phyloP scores from a whole-genome alignment of 2,888 invertebrate genomes.

The Crocallis elinguaria region DNA sequence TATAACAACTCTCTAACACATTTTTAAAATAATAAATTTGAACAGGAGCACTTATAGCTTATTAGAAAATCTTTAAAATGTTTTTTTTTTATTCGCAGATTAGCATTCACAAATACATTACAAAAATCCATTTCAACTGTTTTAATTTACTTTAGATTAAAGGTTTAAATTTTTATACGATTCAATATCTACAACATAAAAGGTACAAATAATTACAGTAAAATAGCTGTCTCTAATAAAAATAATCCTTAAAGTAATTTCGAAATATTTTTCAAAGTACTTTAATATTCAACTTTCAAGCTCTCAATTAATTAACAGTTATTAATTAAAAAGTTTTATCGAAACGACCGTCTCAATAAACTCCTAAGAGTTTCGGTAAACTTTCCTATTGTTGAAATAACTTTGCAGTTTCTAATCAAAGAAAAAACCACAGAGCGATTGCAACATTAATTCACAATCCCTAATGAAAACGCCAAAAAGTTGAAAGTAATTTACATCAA shows the following conservation, averaged over 20 bases:
- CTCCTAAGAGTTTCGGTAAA: background rate
- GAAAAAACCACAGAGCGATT: conserved; percentile 41
- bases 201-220: no score
- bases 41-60: no score
- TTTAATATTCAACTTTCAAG: background rate
- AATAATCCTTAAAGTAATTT: background rate
- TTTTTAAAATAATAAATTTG: no score
- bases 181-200: no score
- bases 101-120: no score
- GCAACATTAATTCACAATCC: conserved; percentile 59
- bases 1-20: no score
- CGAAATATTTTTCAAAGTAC: background rate
- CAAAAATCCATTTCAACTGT: no score
- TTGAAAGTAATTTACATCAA: conserved; percentile 68
- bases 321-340: conserved; percentile 14
- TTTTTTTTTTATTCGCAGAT: no score
- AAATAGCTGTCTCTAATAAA: no score
- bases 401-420: conserved; percentile 15
- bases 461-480: conserved; percentile 67
- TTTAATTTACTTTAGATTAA: no score
- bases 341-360: background rate
- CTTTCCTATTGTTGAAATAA: conserved; percentile 3
- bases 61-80: no score
- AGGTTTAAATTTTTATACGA: no score
- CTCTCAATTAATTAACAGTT: conserved; percentile 12